Conservation (phyloP, 2,888 invertebrate genomes). For the Endomychus coccineus region DNA sequence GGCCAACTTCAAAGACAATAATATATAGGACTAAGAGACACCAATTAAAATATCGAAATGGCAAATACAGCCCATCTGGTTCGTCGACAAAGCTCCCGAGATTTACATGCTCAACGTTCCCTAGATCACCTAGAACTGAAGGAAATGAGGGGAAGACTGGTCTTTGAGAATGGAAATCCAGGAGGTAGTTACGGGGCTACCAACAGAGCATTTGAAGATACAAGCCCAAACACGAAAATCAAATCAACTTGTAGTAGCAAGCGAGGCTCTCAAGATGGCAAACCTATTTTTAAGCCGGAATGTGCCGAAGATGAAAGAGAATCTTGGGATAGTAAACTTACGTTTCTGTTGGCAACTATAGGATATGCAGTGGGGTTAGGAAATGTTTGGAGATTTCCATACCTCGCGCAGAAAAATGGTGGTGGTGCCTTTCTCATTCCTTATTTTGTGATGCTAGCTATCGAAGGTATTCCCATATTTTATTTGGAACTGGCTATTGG, state of each 20-base stretch:
- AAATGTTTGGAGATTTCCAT: conserved; percentile 94
- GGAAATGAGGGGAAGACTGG: conserved; percentile 73
- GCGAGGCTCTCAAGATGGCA: conserved; percentile 54
- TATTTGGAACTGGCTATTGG: conserved; percentile 94
- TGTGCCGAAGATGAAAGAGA: conserved; percentile 69
- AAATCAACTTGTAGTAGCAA: conserved; percentile 49
- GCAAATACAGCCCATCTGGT: conserved; percentile 86
- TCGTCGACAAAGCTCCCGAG: conserved; percentile 80
- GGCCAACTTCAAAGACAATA: conserved; percentile 24
- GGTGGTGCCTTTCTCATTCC: conserved; percentile 96
- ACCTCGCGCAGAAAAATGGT: conserved; percentile 89
- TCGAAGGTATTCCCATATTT: conserved; percentile 94
- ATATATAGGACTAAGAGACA: conserved; percentile 19
- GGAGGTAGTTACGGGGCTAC: conserved; percentile 73
- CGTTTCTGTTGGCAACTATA: conserved; percentile 87
- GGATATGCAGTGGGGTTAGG: conserved; percentile 87
- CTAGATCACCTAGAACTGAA: conserved; percentile 80
- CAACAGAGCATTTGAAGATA: conserved; percentile 72
- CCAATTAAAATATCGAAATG: conserved; percentile 46
- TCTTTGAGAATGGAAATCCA: conserved; percentile 58
- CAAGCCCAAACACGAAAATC: conserved; percentile 49
- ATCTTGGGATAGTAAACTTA: conserved; percentile 89
- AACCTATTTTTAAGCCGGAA: conserved; percentile 59
- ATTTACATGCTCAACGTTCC: conserved; percentile 71
- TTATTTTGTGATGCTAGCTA: conserved; percentile 89